A percentile compares a stretch with the other conserved stretches of the same genome.
Conservation (phyloP, 1,140 invertebrate species). For the Phocides pigmalion region DNA sequence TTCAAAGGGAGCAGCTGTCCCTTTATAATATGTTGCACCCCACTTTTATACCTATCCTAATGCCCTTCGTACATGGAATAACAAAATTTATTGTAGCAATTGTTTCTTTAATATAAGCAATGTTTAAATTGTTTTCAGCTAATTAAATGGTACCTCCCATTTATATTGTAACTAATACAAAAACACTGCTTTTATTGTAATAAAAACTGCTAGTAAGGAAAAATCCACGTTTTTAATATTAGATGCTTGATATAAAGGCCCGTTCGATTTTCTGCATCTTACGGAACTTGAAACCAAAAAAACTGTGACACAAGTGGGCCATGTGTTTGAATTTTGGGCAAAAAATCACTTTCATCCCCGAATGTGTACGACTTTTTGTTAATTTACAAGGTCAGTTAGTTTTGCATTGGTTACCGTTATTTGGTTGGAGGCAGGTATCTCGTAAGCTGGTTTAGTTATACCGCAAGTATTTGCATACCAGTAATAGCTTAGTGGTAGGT, state of each 20-base stretch:
- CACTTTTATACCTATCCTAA: conserved; percentile 50
- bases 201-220: conserved; percentile 46
- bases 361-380: conserved; percentile 7
- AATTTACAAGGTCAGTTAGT: conserved; percentile 21
- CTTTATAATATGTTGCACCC: conserved; percentile 49
- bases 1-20: conserved; percentile 54
- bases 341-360: conserved; percentile 8
- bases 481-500: no score
- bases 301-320: conserved; percentile 56
- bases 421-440: no score
- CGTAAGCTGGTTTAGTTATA: no score
- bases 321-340: conserved; percentile 34
- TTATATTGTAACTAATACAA: conserved; percentile 18
- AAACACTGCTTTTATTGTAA: neutral
- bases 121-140: conserved; percentile 23
- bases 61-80: conserved; percentile 53
- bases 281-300: conserved; percentile 44
- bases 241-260: conserved; percentile 63
- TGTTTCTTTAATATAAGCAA: conserved; percentile 43
- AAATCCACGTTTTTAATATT: conserved; percentile 59
- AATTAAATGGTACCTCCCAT: conserved; percentile 22
- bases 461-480: no score
- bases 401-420: neutral
- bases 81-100: conserved; percentile 43
- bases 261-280: conserved; percentile 34